A percentile compares a stretch with the other conserved stretches of the same genome.
Evolutionary conservation across 2,797 vertebrate genomes (phyloP).

Genomic region (Neomorphus geoffroyi): DNA sequence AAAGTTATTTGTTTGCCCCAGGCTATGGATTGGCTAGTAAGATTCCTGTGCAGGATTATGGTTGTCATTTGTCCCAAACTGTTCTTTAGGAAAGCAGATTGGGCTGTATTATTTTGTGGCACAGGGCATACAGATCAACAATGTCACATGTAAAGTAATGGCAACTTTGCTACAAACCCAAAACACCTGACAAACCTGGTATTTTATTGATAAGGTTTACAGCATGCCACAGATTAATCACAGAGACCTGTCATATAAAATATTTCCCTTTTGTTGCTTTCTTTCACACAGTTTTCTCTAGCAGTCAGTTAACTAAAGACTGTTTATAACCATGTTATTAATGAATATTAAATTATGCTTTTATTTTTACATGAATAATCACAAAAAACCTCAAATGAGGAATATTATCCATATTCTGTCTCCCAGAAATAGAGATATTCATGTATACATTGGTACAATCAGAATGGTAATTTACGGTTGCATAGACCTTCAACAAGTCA

Average conservation of each 20-base stretch:
- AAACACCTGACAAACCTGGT: neutral
- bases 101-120: neutral
- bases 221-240: neutral
- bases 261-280: conserved; percentile 20
- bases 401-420: neutral
- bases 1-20: neutral
- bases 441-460: neutral
- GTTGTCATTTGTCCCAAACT: neutral
- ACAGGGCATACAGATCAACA: neutral
- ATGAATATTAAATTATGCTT: conserved; percentile 16
- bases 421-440: neutral
- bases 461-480: neutral
- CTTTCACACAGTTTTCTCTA: neutral
- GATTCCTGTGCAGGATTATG: neutral
- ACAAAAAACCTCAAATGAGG: neutral
- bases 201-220: neutral
- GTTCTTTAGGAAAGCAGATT: neutral
- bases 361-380: neutral
- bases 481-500: neutral
- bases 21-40: neutral
- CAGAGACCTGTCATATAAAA: neutral
- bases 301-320: neutral
- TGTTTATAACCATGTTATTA: conserved; percentile 9
- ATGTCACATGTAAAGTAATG: neutral
- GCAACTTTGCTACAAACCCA: neutral